Base-by-base conservation (phyloP, 2,888 invertebrate genomes). In the Lagria hirta region DNA sequence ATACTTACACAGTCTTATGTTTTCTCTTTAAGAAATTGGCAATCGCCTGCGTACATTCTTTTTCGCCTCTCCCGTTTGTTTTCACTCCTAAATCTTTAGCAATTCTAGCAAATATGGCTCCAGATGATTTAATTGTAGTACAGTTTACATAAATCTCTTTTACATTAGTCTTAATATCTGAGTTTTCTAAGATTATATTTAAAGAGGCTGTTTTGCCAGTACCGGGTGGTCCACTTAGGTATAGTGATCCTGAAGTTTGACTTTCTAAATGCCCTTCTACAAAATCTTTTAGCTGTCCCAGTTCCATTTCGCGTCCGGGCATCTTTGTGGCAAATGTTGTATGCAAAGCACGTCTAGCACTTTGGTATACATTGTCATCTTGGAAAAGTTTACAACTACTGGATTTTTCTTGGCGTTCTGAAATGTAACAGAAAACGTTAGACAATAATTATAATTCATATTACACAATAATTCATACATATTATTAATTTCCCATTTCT, bases 191-290 rank as follows among this genome's bases (percentile, higher is more conserved):
- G 41, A 92, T 80, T 51, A 86, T 79, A 0, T 83, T 83, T 10
- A 97, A 73, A 46, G 88, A 86, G 0, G 94, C 95, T 1, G 96
- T 96, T 75, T 97, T 97, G 1, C 95, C 98, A 1, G 98, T 98
- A 3, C 98, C 99, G 0, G 98, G 98, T 13, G 94, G 92, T 1
- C 98, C 98, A 21, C 95, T 96, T 23, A 99, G 82, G 68, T 98
- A 99, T 36, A 98, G 65, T 10, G 93, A 90, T 1, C 86, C 88
- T 0, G 94, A 86, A 17, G 75, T 75, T 52, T 79, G 74, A 1
- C 76, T 74, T 2, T 79, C 67, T 38, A 93, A 66, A 67, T 88
- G 84, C 5, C 76, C 73, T 7, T 70, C 68, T 32, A 97, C 75
- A 69, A 91, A 92, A 2, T 72, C 69, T 13, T 79, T 74, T 10